Percentiles rank a stretch among this genome's conserved stretches.
These are phyloP conservation scores for Julus scanicus DNA, from an alignment of 2,888 invertebrate species.

Conservation along the genomic window DNA sequence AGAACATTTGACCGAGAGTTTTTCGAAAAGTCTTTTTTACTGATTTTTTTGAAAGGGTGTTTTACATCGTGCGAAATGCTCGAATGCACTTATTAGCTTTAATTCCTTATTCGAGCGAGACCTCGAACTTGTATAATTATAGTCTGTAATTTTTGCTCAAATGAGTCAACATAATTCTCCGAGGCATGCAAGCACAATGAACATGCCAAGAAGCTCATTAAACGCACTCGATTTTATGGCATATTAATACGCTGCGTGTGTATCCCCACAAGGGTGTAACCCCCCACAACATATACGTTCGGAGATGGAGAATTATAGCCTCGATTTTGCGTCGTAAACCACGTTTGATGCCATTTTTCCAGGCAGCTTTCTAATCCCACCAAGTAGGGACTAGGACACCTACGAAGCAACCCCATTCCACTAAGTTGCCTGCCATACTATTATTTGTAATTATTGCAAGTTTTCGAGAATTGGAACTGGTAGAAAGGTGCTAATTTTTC, in stretches of 20 bases:
- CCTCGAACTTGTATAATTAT: not conserved
- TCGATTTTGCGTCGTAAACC: slow-evolving; percentile 22
- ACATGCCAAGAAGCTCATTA: slow-evolving; percentile 39
- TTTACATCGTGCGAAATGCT: slow-evolving; percentile 17
- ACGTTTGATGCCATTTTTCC: not conserved
- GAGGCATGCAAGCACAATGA: slow-evolving; percentile 32
- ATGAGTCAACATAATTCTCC: slow-evolving; percentile 17
- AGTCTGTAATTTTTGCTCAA: not conserved
- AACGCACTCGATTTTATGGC: slow-evolving; percentile 34
- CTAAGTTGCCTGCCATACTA: not conserved
- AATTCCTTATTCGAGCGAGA: not conserved
- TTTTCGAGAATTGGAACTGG: not conserved
- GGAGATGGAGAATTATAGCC: not conserved
- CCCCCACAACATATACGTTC: not conserved
- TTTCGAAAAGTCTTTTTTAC: not conserved
- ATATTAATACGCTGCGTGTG: slow-evolving; percentile 6
- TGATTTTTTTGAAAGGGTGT: not conserved
- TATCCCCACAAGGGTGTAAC: slow-evolving; percentile 13
- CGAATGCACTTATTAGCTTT: not conserved
- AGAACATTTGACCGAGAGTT: not conserved
- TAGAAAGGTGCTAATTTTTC: not conserved
- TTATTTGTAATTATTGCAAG: slow-evolving; percentile 30
- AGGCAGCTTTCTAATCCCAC: not conserved
- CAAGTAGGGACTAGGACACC: not conserved
- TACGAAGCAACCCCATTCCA: not conserved